Conservation (phyloP, 2,888 invertebrate species). For the Chrysolina haemoptera region DNA sequence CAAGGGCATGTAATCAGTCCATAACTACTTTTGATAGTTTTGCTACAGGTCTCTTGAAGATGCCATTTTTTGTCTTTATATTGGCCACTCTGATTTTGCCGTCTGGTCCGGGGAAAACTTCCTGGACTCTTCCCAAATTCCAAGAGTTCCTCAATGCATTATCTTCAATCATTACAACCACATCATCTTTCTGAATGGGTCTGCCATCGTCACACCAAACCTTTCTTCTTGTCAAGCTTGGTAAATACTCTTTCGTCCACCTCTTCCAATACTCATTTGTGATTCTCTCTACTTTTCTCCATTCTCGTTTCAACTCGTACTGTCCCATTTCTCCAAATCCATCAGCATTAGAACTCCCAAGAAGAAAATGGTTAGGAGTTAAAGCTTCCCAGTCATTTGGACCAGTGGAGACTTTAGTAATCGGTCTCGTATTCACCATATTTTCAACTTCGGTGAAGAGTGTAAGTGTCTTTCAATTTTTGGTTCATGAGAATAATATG, state of each 20-base stretch:
- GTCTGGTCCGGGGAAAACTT: not conserved
- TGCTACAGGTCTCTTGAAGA: no score
- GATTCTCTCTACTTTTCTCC: not conserved
- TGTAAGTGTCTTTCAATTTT: not conserved
- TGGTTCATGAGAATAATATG: not conserved
- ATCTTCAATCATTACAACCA: not conserved
- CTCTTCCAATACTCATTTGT: conserved; percentile 7
- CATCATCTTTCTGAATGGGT: not conserved
- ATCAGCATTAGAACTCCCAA: not conserved
- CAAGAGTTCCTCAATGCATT: not conserved
- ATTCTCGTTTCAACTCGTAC: not conserved
- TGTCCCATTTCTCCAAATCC: not conserved
- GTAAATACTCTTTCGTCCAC: not conserved
- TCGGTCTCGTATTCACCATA: not conserved
- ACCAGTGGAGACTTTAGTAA: not conserved
- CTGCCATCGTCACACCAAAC: not conserved
- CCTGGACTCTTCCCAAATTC: not conserved
- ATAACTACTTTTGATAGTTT: no score
- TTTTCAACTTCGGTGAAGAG: not conserved
- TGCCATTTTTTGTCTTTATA: no score
- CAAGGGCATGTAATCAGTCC: no score
- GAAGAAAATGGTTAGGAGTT: not conserved
- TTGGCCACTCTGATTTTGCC: not conserved
- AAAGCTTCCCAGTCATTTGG: not conserved
- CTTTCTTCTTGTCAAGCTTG: not conserved